phyloP scores from a whole-genome alignment of 2,888 invertebrate genomes.

The Philhelius pedissequus region DNA sequence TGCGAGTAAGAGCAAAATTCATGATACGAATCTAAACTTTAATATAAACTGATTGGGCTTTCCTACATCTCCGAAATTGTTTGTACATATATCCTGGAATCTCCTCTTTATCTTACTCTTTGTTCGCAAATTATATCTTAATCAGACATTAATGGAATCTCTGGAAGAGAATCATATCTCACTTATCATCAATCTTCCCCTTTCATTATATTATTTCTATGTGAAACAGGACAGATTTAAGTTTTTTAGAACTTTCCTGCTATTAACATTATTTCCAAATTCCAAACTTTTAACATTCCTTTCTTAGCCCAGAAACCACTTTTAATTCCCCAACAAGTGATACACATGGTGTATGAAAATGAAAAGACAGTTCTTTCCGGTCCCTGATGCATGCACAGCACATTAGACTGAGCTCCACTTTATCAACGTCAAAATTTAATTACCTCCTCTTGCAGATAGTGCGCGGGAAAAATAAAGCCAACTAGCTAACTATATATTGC shows the following conservation, averaged over 20 bases:
- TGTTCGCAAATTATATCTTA: not conserved
- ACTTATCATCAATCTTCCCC: conserved; percentile 39
- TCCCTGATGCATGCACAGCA: conserved; percentile 12
- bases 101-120: not conserved
- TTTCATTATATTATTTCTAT: conserved; percentile 15
- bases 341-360: conserved; percentile 15
- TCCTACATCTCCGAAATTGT: too few species aligned
- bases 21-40: too few species aligned
- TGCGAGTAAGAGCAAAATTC: too few species aligned
- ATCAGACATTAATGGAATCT: not conserved
- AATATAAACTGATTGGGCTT: too few species aligned
- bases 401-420: conserved; percentile 48
- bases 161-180: not conserved
- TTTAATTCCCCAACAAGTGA: conserved; percentile 48
- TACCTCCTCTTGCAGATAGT: conserved; percentile 42
- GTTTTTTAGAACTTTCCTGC: conserved; percentile 25
- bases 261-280: conserved; percentile 52
- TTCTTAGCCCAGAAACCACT: conserved; percentile 50
- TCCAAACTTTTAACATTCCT: conserved; percentile 53
- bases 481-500: not conserved
- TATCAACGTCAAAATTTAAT: conserved; percentile 68
- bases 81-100: too few species aligned
- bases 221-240: conserved; percentile 11
- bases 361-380: conserved; percentile 4
- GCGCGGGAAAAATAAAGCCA: conserved; percentile 17